Evolutionary conservation across 1,140 invertebrate genomes (phyloP), one percentile per base, ranked within the genome.

Genomic region (Rhyacophila brunnea): DNA sequence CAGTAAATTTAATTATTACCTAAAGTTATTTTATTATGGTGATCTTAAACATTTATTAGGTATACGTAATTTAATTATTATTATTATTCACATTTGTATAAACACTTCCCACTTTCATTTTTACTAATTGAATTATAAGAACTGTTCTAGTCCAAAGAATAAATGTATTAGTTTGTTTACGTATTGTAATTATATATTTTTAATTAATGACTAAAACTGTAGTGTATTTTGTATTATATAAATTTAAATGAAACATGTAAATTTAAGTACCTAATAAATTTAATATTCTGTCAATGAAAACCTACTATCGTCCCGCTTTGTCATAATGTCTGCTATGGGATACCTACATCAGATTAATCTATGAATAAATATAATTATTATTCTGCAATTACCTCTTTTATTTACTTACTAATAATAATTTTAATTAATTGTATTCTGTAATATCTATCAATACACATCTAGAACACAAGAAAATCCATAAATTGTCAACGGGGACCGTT

Each of bases 161-260:
- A 64, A 65, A 65, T 58, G 62, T 64, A 64, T 59, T 64, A 46
- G 61, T 64, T 52, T 46, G 51, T 64, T 64, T 56, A 61, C 48
- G 44, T 58, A 61, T 36, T 23, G 17, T 44, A 42, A 58, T 45
- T 53, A 62, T 19, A 34, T 18, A 63, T 58, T 46, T 62, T 49
- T 47, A 52, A 58, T 55, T 55, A 36, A 49, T 35, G 38, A 47
- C 34, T 58, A 44, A 58, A 48, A 48, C 11, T 49, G 50, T 58
- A 59, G 23, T 28, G 23, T 28, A 28, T 62, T 61, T 62, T 62
- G 60, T 62, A 62, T 45, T 45, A 35, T 60, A 45, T 60, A 60
- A 54, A 46, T 54, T 46, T 54, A 46, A 56, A 34, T 14, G n/a
- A 43, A 32, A 38, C 38, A 40, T 13, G 38, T 52, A 20, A 18